These are phyloP conservation scores for Nemapogon koenigi DNA, from an alignment of 2,888 invertebrate genomes.

Conservation along the genomic window DNA sequence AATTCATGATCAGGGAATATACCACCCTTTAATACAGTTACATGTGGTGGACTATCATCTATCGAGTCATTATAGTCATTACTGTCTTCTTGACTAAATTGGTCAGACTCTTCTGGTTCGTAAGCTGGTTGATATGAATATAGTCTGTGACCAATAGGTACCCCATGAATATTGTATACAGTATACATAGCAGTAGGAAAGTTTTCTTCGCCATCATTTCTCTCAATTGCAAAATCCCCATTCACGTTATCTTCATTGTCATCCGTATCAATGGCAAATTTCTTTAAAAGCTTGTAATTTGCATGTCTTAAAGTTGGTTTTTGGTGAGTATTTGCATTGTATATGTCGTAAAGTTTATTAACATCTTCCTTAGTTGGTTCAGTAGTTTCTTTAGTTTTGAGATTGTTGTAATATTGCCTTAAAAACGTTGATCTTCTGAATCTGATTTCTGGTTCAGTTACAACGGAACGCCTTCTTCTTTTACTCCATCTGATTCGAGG, in stretches of 20 bases:
- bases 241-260: slow-evolving; percentile 20
- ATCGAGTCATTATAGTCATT: slow-evolving; percentile 32
- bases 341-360: slow-evolving; percentile 50
- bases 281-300: slow-evolving; percentile 54
- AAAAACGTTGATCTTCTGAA: slow-evolving; percentile 45
- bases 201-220: slow-evolving; percentile 30
- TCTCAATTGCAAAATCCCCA: slow-evolving; percentile 26
- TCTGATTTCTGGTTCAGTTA: slow-evolving; percentile 42
- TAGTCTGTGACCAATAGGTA: slow-evolving; percentile 51
- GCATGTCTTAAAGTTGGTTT: slow-evolving; percentile 54
- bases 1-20: slow-evolving; percentile 36
- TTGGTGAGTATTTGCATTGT: slow-evolving; percentile 35
- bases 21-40: slow-evolving; percentile 53
- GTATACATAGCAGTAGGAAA: slow-evolving; percentile 52
- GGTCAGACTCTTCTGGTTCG: slow-evolving; percentile 47
- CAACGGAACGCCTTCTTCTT: slow-evolving; percentile 60
- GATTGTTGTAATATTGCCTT: slow-evolving; percentile 45
- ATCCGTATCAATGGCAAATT: slow-evolving; percentile 41
- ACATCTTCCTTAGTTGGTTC: slow-evolving; percentile 27
- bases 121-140: slow-evolving; percentile 57
- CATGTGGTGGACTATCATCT: slow-evolving; percentile 30
- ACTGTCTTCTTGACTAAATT: slow-evolving; percentile 31
- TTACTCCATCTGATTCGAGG: slow-evolving; percentile 85
- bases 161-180: slow-evolving; percentile 53
- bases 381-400: slow-evolving; percentile 29